Conservation (phyloP, 2,113 vertebrate genomes). For the Perccottus glenii region DNA sequence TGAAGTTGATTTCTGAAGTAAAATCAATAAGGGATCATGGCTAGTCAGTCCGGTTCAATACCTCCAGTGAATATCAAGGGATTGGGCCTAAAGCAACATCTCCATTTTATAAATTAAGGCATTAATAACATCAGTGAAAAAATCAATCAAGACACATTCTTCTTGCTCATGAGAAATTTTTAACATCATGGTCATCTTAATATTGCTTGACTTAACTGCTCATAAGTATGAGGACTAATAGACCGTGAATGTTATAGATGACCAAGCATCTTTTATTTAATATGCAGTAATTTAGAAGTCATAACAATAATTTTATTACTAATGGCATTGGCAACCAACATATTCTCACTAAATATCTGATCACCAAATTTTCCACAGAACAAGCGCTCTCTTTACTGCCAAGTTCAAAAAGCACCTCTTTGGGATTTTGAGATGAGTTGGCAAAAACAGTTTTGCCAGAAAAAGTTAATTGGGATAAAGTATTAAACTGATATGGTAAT, state of each 20-base stretch:
- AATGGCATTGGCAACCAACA: neutral
- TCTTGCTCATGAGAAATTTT: neutral
- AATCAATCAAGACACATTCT: conserved; percentile 8
- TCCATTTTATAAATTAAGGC: conserved; percentile 21
- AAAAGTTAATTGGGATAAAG: conserved; percentile 21
- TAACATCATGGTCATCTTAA: neutral
- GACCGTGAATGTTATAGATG: neutral
- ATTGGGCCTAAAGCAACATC: conserved; percentile 3
- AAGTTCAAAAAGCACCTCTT: conserved; percentile 24
- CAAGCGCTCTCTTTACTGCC: conserved; percentile 4
- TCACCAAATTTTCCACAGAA: conserved; percentile 6
- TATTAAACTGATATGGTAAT: neutral
- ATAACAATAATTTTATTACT: neutral
- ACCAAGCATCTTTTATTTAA: neutral
- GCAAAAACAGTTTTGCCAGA: conserved; percentile 23
- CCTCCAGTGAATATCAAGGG: conserved; percentile 25
- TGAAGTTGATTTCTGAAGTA: conserved; percentile 21
- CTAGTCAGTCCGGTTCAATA: conserved; percentile 42
- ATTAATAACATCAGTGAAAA: conserved; percentile 37
- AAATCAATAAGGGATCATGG: conserved; percentile 47
- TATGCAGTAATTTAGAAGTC: neutral
- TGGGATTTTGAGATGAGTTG: conserved; percentile 28
- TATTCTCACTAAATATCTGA: conserved; percentile 2
- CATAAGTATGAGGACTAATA: neutral
- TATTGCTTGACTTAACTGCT: conserved; percentile 5